Base-by-base conservation (phyloP, 2,888 invertebrate genomes). In the Brachycybe producta region DNA sequence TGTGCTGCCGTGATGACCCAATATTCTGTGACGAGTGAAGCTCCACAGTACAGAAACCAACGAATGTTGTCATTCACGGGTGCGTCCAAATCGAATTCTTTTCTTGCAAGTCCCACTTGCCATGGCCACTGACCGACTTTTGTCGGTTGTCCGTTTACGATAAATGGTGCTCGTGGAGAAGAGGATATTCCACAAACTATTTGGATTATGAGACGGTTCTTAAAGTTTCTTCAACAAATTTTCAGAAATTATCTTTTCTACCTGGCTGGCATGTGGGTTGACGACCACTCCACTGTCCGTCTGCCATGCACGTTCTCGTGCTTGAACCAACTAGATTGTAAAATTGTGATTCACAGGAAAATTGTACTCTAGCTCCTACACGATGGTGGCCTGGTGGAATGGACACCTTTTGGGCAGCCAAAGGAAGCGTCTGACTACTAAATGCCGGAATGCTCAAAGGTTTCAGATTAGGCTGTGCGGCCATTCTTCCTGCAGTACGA, bases 71-170 rank as follows among this genome's bases (percentile, higher is more conserved):
- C 30, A 7, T 15, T 15, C 8, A 13, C 28, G 7, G 30, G 24
- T 2, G 42, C 43, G 5, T 48, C 48, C 3, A 21, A 15, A n/a
- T 56, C 54, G 8, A 49, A 49, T 2, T 53, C n/a, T 23, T 38
- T 50, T 2, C 55, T 30, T 2, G 58, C 54, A 1, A 57, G 47
- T 8, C 53, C 58, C 4, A 36, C 56, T 24, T 58, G 58, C 59
- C 59, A 59, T 5, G 59, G 59, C 59, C 59, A 59, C 39, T 59
- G 59, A 11, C 59, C 58, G 13, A 57, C 44, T 11, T 55, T 55
- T 2, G 56, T 55, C 1, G 55, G 55, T 38, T 52, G 54, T 2
- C 59, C 59, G 26, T 57, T 54, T 7, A 57, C 53, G 7, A 59
- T 55, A 46, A 57, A 59, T n/a, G 57, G 57, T 2, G 54, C 36